Evolutionary conservation across 2,797 vertebrate genomes (phyloP).

Genomic region (Melanogrammus aeglefinus): DNA sequence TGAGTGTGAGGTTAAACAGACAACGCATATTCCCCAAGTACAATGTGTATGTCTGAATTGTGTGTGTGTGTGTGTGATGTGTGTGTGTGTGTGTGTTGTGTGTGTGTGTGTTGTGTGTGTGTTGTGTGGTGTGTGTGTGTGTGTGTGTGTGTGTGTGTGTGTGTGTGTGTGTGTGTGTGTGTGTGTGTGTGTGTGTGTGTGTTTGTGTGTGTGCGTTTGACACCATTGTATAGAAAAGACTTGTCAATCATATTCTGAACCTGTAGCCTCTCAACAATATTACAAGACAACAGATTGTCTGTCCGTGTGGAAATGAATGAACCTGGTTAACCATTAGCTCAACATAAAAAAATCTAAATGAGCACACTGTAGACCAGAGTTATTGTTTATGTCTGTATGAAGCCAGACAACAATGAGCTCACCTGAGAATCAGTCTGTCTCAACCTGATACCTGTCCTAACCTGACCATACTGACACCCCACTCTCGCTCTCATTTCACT

Average conservation of each 20-base stretch:
- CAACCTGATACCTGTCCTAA: too few relatives aligned
- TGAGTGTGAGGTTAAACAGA: slow-evolving; percentile 58
- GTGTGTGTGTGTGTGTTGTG: slow-evolving; percentile 38
- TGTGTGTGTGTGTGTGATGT: slow-evolving; percentile 31
- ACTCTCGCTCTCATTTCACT: too few relatives aligned
- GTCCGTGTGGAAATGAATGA: too few relatives aligned
- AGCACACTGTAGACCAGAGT: too few relatives aligned
- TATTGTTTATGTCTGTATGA: too few relatives aligned
- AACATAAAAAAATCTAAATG: too few relatives aligned
- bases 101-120: slow-evolving; percentile 17
- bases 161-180: slow-evolving; percentile 43
- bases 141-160: slow-evolving; percentile 9
- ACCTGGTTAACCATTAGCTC: too few relatives aligned
- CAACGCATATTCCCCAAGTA: slow-evolving; percentile 13
- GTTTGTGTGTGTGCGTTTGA: slow-evolving; percentile 29
- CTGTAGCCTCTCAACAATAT: too few relatives aligned
- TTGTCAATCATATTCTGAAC: neutral
- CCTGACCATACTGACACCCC: too few relatives aligned
- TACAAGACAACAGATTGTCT: too few relatives aligned
- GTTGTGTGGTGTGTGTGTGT: slow-evolving; percentile 37
- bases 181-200: slow-evolving; percentile 43
- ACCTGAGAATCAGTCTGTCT: too few relatives aligned
- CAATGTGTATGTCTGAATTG: slow-evolving; percentile 28
- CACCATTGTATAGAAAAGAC: neutral
- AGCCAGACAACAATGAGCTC: too few relatives aligned